These are phyloP conservation scores for Copsychus sechellarum DNA, from an alignment of 2,113 vertebrate genomes.

Conservation along the genomic window DNA sequence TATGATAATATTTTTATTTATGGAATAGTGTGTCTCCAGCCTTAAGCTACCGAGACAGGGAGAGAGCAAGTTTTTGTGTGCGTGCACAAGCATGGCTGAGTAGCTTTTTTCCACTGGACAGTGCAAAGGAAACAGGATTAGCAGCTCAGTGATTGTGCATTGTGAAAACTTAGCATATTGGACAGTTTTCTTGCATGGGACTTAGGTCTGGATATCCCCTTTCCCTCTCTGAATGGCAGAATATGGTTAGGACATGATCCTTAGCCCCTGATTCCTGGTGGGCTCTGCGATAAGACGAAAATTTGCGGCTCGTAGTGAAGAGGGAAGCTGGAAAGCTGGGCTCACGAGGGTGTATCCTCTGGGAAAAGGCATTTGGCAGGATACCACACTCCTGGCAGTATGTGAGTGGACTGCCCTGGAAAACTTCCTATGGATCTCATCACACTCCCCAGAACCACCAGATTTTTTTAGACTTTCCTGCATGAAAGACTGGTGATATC, in stretches of 20 bases:
- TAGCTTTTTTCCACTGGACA: neutral
- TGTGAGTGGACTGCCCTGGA: accelerated
- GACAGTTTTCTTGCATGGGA: neutral
- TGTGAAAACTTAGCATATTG: neutral
- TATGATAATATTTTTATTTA: neutral
- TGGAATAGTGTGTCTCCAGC: neutral
- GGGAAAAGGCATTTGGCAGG: neutral
- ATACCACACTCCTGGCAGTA: neutral
- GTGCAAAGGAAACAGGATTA: neutral
- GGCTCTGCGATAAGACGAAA: neutral
- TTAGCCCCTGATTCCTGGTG: neutral
- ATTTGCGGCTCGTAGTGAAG: neutral
- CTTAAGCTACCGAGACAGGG: neutral
- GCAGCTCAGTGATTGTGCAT: neutral
- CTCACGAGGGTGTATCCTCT: neutral
- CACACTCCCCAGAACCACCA: neutral
- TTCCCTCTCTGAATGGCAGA: neutral
- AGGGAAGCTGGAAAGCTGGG: neutral
- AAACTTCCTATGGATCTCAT: neutral
- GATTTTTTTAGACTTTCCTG: neutral
- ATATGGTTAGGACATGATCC: neutral
- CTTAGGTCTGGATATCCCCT: neutral
- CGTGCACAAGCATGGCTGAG: neutral
- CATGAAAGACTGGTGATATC: neutral
- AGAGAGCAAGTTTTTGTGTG: neutral